Evolutionary conservation across 2,113 vertebrate genomes (phyloP).

Genomic region (Triplophysa tibetana): DNA sequence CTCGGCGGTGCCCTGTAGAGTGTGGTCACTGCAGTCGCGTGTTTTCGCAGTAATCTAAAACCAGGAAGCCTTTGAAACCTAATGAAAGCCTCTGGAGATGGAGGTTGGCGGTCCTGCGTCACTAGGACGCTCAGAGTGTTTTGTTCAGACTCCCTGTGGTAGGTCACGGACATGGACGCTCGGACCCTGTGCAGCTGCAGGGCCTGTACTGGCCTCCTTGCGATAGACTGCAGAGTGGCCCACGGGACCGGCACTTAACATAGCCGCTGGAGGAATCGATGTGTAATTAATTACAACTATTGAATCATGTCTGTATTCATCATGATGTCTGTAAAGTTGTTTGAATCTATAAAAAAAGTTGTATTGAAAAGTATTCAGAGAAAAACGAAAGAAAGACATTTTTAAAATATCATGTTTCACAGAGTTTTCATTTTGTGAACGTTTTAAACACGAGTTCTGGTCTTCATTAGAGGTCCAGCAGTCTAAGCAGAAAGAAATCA

Average conservation of each 20-base stretch:
- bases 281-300: constrained; percentile 19
- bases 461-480: constrained; percentile 49
- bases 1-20: constrained; percentile 60
- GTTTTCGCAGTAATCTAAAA: constrained; percentile 77
- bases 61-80: constrained; percentile 79
- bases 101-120: constrained; percentile 70
- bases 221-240: constrained; percentile 13
- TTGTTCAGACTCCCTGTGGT: constrained; percentile 56
- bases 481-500: constrained; percentile 66
- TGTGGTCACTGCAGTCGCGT: constrained; percentile 66
- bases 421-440: constrained; percentile 21
- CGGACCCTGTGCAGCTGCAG: constrained; percentile 42
- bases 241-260: not conserved
- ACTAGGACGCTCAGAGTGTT: constrained; percentile 65
- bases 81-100: constrained; percentile 67
- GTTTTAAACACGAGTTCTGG: constrained; percentile 8
- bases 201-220: constrained; percentile 8
- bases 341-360: too few relatives aligned
- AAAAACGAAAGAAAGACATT: not conserved
- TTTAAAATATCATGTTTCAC: not conserved
- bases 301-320: constrained; percentile 8
- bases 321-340: not conserved
- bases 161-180: constrained; percentile 58
- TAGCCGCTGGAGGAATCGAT: constrained; percentile 13
- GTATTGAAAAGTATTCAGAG: not conserved